Base-by-base conservation (phyloP, 2,113 vertebrate species). In the Panthera leo region DNA sequence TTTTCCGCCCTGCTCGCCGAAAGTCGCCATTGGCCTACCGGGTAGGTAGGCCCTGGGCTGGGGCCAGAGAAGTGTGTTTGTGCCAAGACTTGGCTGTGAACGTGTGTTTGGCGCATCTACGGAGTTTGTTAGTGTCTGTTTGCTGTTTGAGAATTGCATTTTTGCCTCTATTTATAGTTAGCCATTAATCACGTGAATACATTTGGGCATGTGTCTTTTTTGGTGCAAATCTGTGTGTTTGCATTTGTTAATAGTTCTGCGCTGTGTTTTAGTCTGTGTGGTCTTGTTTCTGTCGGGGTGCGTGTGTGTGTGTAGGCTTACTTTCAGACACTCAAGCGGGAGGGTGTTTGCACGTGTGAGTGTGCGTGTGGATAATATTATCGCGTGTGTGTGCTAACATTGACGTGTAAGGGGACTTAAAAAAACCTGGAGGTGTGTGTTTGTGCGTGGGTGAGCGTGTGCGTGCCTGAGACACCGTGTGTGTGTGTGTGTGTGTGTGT, bases 1-100 rank as follows among this genome's bases (percentile, higher is more conserved):
- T 53, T 63, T 78, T 63, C 36, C 63, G 14, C 48, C 58, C 2
- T 0, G 31, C 5, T 75, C 7, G 1, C 0, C 10, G 45, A 42
- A 63, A 75, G 45, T 48, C 8, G 4, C 53, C 10, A 27, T 13
- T 3, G 11, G 34, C 73, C 19, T 9, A 15, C 88, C 2, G n/a
- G 11, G 36, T n/a, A 65, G n/a, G 58, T 42, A 23, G 80, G 58
- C 58, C 85, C 63, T 53, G 86, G 86, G 45, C 42, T 71, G 63
- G 36, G 55, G 51, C 27, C 18, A 42, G 68, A 16, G 34, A 42
- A 42, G 23, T 25, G 79, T 5, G 18, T 39, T 16, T 21, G 48
- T 84, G 76, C 79, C 36, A 51, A 55, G 67, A 34, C 58, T 55
- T 68, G 87, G 75, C 71, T 51, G 39, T 53, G 76, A 39, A 39